Base-by-base conservation (phyloP, 1,140 invertebrate species). In the Pseudobourletiella spinata region DNA sequence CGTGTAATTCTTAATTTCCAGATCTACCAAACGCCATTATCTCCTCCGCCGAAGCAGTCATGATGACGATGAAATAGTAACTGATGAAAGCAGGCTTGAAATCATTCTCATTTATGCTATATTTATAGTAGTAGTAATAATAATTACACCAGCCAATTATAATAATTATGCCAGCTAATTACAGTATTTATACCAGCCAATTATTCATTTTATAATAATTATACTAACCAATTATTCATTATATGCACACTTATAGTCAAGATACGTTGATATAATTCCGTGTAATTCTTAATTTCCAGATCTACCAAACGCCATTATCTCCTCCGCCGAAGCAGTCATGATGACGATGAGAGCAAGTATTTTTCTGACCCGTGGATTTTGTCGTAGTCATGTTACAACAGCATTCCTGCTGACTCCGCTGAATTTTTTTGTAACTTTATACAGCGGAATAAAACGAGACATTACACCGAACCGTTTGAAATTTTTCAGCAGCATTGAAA, bases 21-120 rank as follows among this genome's bases (percentile, higher is more conserved):
- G 48, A 51, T 26, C 3, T 51, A 51, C 48, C 48, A 51, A 51
- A 51, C 48, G 28, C 48, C 48, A 24, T 8, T 51, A 26, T 26
- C 14, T 26, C 48, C 48, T 6, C 48, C 48, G 14, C 48, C 48
- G 32, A 39, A 39, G n/a, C 32, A 39, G n/a, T n/a, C n/a, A n/a
- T n/a, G n/a, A n/a, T n/a, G n/a, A n/a, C n/a, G n/a, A n/a, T n/a
- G n/a, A n/a, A n/a, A n/a, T n/a, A n/a, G n/a, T n/a, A n/a, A n/a
- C n/a, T n/a, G n/a, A n/a, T n/a, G n/a, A n/a, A n/a, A n/a, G n/a
- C n/a, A n/a, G n/a, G n/a, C n/a, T n/a, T 48, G 11, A 18, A 15
- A 11, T 18, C 11, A 48, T 18, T 48, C 22, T 18, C 44, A 48
- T 22, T 15, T 8, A 51, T 18, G 25, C 6, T 18, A 25, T 51